Conservation (phyloP, 2,797 vertebrate species). For the Graptemys geographica region DNA sequence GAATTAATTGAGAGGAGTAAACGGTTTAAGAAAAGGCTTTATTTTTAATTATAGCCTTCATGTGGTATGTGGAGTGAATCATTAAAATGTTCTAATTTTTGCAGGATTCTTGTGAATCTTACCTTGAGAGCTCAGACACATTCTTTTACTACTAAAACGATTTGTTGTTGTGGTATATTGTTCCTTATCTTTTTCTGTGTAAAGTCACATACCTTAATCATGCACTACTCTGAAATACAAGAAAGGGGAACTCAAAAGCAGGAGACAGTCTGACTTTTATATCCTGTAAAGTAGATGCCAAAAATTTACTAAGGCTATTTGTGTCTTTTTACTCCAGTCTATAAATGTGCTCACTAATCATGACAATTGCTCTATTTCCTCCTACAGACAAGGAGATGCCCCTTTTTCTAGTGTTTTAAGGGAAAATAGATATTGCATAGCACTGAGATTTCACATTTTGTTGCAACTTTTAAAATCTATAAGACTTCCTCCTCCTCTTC, state of each 20-base stretch:
- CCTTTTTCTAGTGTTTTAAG: not conserved
- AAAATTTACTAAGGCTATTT: slow-evolving; percentile 17
- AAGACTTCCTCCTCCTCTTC: not conserved
- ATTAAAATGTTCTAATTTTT: not conserved
- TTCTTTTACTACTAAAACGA: not conserved
- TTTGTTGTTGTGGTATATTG: not conserved
- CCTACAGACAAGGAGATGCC: not conserved
- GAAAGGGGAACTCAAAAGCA: not conserved
- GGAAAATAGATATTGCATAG: not conserved
- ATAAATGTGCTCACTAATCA: not conserved
- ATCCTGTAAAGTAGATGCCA: not conserved
- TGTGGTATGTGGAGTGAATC: not conserved
- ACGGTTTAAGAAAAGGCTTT: not conserved
- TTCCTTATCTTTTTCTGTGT: not conserved
- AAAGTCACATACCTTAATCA: slow-evolving; percentile 17
- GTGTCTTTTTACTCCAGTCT: not conserved
- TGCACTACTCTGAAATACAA: not conserved
- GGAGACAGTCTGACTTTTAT: not conserved
- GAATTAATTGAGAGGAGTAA: not conserved
- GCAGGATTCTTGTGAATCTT: not conserved
- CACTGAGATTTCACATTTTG: not conserved
- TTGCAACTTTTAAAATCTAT: not conserved
- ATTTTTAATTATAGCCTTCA: not conserved
- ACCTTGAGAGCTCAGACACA: not conserved
- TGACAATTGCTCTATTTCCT: not conserved